Evolutionary conservation across 2,113 vertebrate species (phyloP).

Genomic region (Rhinogobius similis): DNA sequence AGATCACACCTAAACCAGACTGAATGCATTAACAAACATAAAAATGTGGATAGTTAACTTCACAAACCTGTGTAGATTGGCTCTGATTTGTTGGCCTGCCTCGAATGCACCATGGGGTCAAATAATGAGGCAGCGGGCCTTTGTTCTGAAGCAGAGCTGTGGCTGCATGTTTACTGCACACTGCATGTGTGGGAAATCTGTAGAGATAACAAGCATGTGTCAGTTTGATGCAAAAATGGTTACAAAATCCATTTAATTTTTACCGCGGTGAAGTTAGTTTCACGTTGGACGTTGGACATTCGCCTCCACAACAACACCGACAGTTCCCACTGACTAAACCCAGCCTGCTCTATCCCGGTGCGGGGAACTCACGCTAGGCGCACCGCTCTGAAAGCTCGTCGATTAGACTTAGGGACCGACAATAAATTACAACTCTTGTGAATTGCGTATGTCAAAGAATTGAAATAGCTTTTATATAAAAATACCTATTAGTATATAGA

Average conservation of each 20-base stretch:
- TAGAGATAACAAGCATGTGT: constrained; percentile 18
- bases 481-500: too few relatives aligned
- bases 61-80: constrained; percentile 2
- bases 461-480: too few relatives aligned
- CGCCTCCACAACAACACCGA: too few relatives aligned
- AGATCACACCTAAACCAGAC: background rate
- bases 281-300: too few relatives aligned
- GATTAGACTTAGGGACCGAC: too few relatives aligned
- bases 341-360: too few relatives aligned
- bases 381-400: too few relatives aligned
- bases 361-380: too few relatives aligned
- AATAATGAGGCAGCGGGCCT: constrained; percentile 41
- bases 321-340: too few relatives aligned
- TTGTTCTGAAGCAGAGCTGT: constrained; percentile 13
- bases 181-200: constrained; percentile 1
- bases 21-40: constrained; percentile 25
- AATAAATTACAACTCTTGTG: too few relatives aligned
- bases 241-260: background rate
- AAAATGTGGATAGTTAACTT: background rate
- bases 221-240: background rate
- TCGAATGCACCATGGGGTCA: constrained; percentile 11
- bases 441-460: too few relatives aligned
- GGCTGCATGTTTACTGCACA: constrained; percentile 7
- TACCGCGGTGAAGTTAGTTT: too few relatives aligned
- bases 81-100: constrained; percentile 23